phyloP scores from a whole-genome alignment of 1,140 invertebrate genomes.

The Trypoxylus dichotomus region DNA sequence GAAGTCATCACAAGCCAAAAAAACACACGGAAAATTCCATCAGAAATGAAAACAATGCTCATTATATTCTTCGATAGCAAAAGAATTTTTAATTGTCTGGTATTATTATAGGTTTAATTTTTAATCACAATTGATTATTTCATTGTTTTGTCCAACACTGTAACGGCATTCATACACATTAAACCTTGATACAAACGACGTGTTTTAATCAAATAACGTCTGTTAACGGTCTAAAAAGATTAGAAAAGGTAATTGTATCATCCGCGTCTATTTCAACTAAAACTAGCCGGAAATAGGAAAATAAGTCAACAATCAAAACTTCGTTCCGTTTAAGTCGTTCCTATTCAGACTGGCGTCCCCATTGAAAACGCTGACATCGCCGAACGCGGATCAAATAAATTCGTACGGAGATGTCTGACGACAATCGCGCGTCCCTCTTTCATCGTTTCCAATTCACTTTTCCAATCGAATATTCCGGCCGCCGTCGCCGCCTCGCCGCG shows the following conservation, averaged over 20 bases:
- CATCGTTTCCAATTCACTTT: conserved; percentile 34
- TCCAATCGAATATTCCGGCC: conserved; percentile 32
- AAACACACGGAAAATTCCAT: too few species aligned
- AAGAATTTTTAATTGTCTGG: too few species aligned
- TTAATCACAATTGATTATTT: too few species aligned
- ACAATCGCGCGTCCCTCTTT: conserved; percentile 31
- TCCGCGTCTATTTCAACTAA: not conserved
- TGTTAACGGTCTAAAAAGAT: too few species aligned
- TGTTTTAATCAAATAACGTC: too few species aligned
- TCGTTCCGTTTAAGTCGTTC: conserved; percentile 5
- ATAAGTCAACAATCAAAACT: conserved; percentile 17
- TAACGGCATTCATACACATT: too few species aligned
- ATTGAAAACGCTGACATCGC: not conserved
- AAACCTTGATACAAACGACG: too few species aligned
- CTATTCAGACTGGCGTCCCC: conserved; percentile 1
- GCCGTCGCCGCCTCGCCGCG: conserved; percentile 11
- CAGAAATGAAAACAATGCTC: too few species aligned
- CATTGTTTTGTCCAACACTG: too few species aligned
- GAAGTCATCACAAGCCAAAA: too few species aligned
- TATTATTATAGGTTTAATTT: too few species aligned
- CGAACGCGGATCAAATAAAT: conserved; percentile 8
- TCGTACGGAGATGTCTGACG: conserved; percentile 16
- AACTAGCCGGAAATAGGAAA: conserved; percentile 11
- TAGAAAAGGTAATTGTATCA: not conserved
- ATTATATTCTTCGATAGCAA: too few species aligned